These are phyloP conservation scores for Saxicola maurus DNA, from an alignment of 2,797 vertebrate species.

Conservation along the genomic window DNA sequence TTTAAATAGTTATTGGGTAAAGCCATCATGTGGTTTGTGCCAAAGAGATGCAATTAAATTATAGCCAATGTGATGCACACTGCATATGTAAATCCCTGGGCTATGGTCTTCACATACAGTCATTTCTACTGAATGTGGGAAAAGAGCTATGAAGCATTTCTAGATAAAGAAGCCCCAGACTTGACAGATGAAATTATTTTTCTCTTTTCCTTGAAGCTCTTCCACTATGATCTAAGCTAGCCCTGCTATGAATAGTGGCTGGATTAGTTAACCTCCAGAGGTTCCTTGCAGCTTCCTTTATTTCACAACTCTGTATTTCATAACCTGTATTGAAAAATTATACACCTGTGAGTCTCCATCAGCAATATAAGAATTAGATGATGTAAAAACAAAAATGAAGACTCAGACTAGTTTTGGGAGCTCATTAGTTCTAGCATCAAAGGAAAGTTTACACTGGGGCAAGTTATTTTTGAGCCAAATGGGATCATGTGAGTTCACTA, in stretches of 20 bases:
- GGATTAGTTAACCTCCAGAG: background rate
- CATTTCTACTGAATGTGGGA: background rate
- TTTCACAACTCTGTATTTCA: background rate
- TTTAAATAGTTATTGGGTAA: background rate
- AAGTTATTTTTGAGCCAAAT: background rate
- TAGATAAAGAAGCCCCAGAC: background rate
- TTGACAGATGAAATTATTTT: background rate
- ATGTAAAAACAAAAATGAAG: background rate
- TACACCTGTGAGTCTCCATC: background rate
- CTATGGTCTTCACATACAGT: background rate
- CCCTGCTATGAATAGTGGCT: background rate
- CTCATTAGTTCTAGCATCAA: background rate
- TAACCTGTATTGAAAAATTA: background rate
- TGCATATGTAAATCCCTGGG: background rate
- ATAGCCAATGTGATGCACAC: background rate
- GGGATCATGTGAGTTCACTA: background rate
- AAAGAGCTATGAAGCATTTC: background rate
- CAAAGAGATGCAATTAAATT: background rate
- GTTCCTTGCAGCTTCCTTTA: background rate
- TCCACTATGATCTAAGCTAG: background rate
- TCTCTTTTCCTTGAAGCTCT: background rate
- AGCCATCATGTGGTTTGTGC: background rate
- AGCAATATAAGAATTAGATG: background rate
- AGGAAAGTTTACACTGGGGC: background rate
- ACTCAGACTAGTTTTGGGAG: background rate